Conservation (phyloP, 2,888 invertebrate species). For the Caenorhabditis sp. region DNA sequence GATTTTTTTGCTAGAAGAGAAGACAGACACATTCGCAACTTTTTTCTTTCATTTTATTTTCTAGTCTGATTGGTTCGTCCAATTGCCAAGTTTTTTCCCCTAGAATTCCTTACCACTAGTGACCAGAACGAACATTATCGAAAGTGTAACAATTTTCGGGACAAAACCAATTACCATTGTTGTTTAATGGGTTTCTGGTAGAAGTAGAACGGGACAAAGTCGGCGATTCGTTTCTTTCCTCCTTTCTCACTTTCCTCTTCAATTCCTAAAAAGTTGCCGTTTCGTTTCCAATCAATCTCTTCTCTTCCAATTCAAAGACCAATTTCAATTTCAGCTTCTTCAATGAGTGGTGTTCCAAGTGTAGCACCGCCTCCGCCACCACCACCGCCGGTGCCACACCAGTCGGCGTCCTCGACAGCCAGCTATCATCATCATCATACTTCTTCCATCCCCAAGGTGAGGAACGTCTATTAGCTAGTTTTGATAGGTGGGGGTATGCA, state of each 20-base stretch:
- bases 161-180: conserved; percentile 55
- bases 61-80: not conserved
- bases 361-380: conserved; percentile 54
- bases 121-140: conserved; percentile 48
- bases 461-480: not conserved
- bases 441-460: conserved; percentile 60
- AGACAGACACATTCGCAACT: conserved; percentile 20
- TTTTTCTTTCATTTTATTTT: not conserved
- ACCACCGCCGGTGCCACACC: conserved; percentile 39
- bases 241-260: not conserved
- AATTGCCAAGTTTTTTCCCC: conserved; percentile 10
- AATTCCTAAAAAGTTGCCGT: conserved; percentile 39
- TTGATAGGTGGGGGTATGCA: no score
- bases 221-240: no score
- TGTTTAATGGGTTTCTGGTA: conserved; percentile 15
- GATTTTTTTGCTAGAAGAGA: not conserved
- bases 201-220: not conserved
- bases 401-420: conserved; percentile 39
- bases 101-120: conserved; percentile 30
- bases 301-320: conserved; percentile 11
- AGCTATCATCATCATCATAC: conserved; percentile 58
- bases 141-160: conserved; percentile 58
- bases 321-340: conserved; percentile 56
- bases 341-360: conserved; percentile 57
- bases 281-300: not conserved